Evolutionary conservation across 2,113 vertebrate genomes (phyloP), one percentile per base, ranked within the genome.

Genomic region (Gadus macrocephalus): DNA sequence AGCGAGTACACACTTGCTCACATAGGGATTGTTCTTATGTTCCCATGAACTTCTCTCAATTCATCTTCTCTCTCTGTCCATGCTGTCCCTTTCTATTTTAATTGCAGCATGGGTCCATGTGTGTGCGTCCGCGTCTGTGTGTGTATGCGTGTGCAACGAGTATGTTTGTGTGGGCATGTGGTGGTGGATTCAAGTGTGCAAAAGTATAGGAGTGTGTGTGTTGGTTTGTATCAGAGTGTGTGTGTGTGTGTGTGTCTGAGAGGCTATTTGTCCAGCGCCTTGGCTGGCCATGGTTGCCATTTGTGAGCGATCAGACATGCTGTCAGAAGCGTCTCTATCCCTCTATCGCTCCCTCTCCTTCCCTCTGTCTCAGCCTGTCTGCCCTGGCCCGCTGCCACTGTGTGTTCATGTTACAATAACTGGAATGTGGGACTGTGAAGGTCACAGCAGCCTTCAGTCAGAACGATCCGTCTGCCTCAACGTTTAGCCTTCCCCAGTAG

Each of bases 241-340:
- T 92, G 31, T 89, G 89, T 85, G 82, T 27, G 81, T 78, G 77
- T 78, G 87, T 92, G 27, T 89, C 89, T 84, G 83, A 53, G 64
- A 9, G 71, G 71, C 77, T 91, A 86, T 93, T 92, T 92, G 91
- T 88, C 87, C 78, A 85, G 87, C 69, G 74, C 87, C 86, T 88
- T 87, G 89, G 85, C 89, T 89, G 89, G 91, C 92, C 74, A 75
- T 78, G 74, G 81, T 76, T 89, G 91, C 90, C 89, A 92, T 93
- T 95, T 94, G 94, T 91, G 92, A 83, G 85, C 91, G 85, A 91
- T 93, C 92, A 90, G 88, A 85, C 82, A 88, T 87, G 86, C 92
- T 91, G 91, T 92, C 93, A 92, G 91, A 86, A 76, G 66, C 69
- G 83, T 72, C 74, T 76, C 83, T 14, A 49, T 9, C 42, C 42